Evolutionary conservation across 2,113 vertebrate species (phyloP).

Genomic region (Suncus etruscus): DNA sequence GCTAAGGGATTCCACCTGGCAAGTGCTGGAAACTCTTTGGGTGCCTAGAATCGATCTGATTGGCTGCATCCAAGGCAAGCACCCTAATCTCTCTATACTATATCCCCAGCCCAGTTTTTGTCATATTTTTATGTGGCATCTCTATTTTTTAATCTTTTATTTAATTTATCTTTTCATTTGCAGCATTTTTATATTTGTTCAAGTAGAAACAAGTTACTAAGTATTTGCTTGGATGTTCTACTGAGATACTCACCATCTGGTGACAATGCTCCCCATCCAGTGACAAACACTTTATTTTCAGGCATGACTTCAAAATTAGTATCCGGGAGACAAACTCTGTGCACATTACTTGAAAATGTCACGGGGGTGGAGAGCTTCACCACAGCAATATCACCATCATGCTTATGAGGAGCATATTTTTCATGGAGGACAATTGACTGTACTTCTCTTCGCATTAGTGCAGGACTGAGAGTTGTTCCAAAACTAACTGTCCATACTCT

Average conservation of each 20-base stretch:
- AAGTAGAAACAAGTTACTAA: too few relatives aligned
- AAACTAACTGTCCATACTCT: slow-evolving; percentile 87
- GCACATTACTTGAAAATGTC: slow-evolving; percentile 83
- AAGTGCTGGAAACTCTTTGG: too few relatives aligned
- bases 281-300: slow-evolving; percentile 85
- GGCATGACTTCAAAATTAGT: slow-evolving; percentile 81
- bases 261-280: slow-evolving; percentile 90
- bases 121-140: background rate
- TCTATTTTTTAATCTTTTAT: background rate
- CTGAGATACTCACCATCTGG: slow-evolving; percentile 86
- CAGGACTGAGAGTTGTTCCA: slow-evolving; percentile 83
- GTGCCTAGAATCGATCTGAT: too few relatives aligned
- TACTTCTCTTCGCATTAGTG: slow-evolving; percentile 81
- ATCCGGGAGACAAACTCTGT: slow-evolving; percentile 89
- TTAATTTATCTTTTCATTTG: background rate
- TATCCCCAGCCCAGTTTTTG: background rate
- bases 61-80: too few relatives aligned
- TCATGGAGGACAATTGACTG: slow-evolving; percentile 87
- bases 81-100: too few relatives aligned
- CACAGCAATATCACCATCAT: slow-evolving; percentile 90
- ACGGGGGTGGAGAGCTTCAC: slow-evolving; percentile 88
- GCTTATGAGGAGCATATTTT: slow-evolving; percentile 87
- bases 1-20: too few relatives aligned
- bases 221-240: background rate
- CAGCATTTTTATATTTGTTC: background rate